phyloP scores from a whole-genome alignment of 2,113 vertebrate genomes.

The Oplegnathus fasciatus region DNA sequence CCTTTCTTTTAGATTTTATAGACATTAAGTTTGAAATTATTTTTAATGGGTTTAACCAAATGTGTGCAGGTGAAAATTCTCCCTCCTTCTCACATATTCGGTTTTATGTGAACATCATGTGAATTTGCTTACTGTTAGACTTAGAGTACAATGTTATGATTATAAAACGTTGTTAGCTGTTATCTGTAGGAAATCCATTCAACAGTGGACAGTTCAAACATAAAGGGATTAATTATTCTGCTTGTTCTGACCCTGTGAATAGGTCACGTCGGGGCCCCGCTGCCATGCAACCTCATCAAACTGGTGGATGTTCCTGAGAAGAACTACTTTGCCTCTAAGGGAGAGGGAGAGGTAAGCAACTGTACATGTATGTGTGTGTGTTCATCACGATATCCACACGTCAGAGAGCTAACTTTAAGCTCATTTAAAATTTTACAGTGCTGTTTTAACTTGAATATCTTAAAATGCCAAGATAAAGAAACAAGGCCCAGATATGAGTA shows the following conservation, averaged over 20 bases:
- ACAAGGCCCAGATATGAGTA: not conserved
- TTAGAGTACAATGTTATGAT: not conserved
- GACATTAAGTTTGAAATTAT: not conserved
- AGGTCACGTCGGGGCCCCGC: constrained; percentile 97
- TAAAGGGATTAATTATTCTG: constrained; percentile 15
- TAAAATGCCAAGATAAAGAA: not conserved
- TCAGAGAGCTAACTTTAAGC: not conserved
- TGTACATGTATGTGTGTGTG: not conserved
- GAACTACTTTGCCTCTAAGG: constrained; percentile 95
- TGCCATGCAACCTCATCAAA: constrained; percentile 97
- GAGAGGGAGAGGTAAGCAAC: constrained; percentile 93
- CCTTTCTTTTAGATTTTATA: not conserved
- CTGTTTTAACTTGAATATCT: not conserved
- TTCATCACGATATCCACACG: not conserved
- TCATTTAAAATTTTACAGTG: not conserved
- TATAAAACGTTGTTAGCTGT: not conserved
- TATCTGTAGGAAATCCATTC: not conserved
- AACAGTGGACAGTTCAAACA: not conserved
- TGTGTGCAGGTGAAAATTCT: not conserved
- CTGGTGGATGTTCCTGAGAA: constrained; percentile 95
- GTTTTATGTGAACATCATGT: not conserved
- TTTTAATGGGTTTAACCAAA: not conserved
- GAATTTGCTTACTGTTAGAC: not conserved
- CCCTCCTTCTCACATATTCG: not conserved
- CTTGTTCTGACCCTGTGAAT: not conserved